Conservation (phyloP, 1,140 invertebrate species). For the Drosophila equinoxialis region DNA sequence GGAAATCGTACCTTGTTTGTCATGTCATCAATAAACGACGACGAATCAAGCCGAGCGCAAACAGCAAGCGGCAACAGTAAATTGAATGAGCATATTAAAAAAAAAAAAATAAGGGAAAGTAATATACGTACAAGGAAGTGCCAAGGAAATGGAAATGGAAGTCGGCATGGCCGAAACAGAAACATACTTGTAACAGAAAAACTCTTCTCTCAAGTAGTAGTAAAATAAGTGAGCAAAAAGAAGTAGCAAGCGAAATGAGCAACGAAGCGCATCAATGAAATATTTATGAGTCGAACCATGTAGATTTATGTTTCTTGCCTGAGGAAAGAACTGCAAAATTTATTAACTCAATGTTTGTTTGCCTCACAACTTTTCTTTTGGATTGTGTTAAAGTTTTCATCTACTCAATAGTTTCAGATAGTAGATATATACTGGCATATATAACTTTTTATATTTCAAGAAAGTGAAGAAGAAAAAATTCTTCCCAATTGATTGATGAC, state of each 20-base stretch:
- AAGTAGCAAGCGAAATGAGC: constrained; percentile 33
- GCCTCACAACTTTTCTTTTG: constrained; percentile 13
- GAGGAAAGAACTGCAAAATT: constrained; percentile 58
- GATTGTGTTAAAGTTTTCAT: constrained; percentile 52
- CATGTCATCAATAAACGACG: constrained; percentile 79
- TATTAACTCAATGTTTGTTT: constrained; percentile 42
- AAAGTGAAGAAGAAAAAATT: constrained; percentile 18
- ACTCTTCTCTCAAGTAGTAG: constrained; percentile 9
- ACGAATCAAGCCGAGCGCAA: constrained; percentile 29
- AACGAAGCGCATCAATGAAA: constrained; percentile 60
- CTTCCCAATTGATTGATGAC: constrained; percentile 56
- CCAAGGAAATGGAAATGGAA: constrained; percentile 65
- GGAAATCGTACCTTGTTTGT: constrained; percentile 79
- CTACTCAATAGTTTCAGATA: constrained; percentile 48
- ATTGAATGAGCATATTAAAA: constrained; percentile 79
- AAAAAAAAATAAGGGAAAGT: constrained; percentile 60
- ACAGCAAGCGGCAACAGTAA: constrained; percentile 41
- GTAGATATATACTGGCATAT: too few relatives aligned
- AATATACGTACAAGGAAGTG: constrained; percentile 64
- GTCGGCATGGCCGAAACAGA: constrained; percentile 35
- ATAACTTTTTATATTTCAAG: constrained; percentile 37
- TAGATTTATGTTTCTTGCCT: constrained; percentile 61
- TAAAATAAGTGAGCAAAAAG: background rate
- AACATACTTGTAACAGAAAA: constrained; percentile 27
- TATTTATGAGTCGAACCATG: constrained; percentile 65